These are phyloP conservation scores for Pecten maximus DNA, from an alignment of 2,888 invertebrate species.

Conservation along the genomic window DNA sequence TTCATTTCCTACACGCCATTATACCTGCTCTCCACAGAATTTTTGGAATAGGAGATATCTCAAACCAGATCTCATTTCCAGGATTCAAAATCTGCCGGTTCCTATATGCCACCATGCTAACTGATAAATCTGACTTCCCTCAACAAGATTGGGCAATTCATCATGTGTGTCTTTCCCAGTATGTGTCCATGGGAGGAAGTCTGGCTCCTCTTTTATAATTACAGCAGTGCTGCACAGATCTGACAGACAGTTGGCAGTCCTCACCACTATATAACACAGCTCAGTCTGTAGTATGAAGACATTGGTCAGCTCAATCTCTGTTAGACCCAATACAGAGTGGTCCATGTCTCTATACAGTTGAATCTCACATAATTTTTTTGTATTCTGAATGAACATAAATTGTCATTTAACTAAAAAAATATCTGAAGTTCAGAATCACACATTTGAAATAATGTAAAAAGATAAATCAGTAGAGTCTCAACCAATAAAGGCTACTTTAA, in stretches of 20 bases:
- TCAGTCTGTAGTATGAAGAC: background rate
- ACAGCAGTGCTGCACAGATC: background rate
- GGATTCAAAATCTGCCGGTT: background rate
- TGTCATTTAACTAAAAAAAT: too few relatives aligned
- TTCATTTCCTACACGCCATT: background rate
- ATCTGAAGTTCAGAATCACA: too few relatives aligned
- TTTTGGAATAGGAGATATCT: background rate
- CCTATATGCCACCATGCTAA: background rate
- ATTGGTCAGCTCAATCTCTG: background rate
- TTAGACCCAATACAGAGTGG: too few relatives aligned
- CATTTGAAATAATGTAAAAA: too few relatives aligned
- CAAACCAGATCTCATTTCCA: background rate
- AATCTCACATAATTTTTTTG: too few relatives aligned
- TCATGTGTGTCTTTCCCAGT: conserved; percentile 19
- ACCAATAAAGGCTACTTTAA: too few relatives aligned
- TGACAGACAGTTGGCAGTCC: conserved; percentile 5
- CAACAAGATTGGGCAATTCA: conserved; percentile 8
- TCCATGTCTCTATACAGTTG: too few relatives aligned
- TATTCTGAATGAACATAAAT: too few relatives aligned
- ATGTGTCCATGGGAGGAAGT: background rate
- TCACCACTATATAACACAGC: background rate
- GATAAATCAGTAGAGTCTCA: too few relatives aligned
- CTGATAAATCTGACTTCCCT: conserved; percentile 20
- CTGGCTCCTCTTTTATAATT: conserved; percentile 18
- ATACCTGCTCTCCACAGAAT: background rate